Evolutionary conservation across 2,888 invertebrate species (phyloP), one percentile per base, ranked within the genome.

Genomic region (Steromphala cineraria): DNA sequence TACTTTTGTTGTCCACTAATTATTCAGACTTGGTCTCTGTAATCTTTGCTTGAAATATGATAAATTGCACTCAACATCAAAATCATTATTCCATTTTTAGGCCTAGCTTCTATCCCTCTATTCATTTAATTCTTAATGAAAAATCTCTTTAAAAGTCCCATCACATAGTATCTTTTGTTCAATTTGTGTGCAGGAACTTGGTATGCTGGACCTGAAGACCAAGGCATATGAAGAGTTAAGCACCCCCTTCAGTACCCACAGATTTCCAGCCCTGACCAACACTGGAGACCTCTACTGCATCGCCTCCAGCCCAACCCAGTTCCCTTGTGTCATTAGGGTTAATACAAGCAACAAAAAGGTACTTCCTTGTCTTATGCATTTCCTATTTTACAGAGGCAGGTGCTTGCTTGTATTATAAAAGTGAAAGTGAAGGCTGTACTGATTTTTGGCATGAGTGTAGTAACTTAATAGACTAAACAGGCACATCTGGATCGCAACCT

Each of bases 291-390:
- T 92, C 0, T 93, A 91, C 85, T 90, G 90, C 78, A 88, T 91
- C 2, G 93, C 91, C 19, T 88, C 89, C 31, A 92, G 92, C 84
- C 90, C 91, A 0, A 89, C 87, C n/a, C 82, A 86, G 80, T 91
- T 91, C 80, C 87, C 89, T 15, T 87, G 87, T 81, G 85, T 93
- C 17, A 85, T 93, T 67, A 84, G 90, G 56, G 87, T 92, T 67
- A 83, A 91, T 76, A 81, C 88, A n/a, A 75, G 83, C 0, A 83
- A 87, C 28, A 84, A 84, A 55, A 74, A 91, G 88, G 91, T 92
- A 78, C 46, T 46, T 46, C 10, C 10, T 46, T 13, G 13, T 5
- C 13, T 46, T 1, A n/a, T 56, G 8, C 5, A 24, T 2, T 5
- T 55, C 2, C 3, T 24, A 24, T 56, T 56, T 56, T 10, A 56